A percentile compares a stretch with the other conserved stretches of the same genome.
phyloP scores from a whole-genome alignment of 1,140 invertebrate genomes.

The Sminthurinus signatus region DNA sequence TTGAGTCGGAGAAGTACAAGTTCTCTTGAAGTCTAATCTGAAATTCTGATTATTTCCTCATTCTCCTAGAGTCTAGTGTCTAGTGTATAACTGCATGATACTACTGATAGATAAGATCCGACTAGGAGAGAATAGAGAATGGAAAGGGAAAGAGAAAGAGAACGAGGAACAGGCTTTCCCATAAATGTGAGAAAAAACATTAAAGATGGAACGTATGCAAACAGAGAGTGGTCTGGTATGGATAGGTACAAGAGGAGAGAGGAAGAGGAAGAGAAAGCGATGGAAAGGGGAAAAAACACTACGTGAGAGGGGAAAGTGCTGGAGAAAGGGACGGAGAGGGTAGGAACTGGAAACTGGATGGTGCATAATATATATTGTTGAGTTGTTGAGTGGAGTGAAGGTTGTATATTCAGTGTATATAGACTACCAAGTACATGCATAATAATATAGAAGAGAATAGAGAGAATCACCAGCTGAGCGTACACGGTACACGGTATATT shows the following conservation, averaged over 20 bases:
- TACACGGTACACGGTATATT: too few relatives aligned
- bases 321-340: background rate
- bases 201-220: background rate
- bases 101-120: background rate
- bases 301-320: background rate
- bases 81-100: too few relatives aligned
- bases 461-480: too few relatives aligned
- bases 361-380: slow-evolving; percentile 4
- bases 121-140: too few relatives aligned
- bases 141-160: background rate
- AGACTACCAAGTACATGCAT: background rate
- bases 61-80: too few relatives aligned
- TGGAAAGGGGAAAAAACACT: too few relatives aligned
- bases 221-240: background rate
- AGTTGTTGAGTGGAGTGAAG: background rate
- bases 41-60: background rate
- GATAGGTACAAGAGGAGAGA: background rate
- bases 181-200: background rate
- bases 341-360: too few relatives aligned
- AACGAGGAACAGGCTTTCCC: background rate
- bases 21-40: background rate
- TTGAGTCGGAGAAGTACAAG: too few relatives aligned
- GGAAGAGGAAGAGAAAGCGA: too few relatives aligned
- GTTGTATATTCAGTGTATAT: background rate
- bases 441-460: too few relatives aligned